Percentiles rank a stretch among this genome's conserved stretches.
Evolutionary conservation across 2,888 invertebrate genomes (phyloP).

Genomic region (Nemurella pictetii): DNA sequence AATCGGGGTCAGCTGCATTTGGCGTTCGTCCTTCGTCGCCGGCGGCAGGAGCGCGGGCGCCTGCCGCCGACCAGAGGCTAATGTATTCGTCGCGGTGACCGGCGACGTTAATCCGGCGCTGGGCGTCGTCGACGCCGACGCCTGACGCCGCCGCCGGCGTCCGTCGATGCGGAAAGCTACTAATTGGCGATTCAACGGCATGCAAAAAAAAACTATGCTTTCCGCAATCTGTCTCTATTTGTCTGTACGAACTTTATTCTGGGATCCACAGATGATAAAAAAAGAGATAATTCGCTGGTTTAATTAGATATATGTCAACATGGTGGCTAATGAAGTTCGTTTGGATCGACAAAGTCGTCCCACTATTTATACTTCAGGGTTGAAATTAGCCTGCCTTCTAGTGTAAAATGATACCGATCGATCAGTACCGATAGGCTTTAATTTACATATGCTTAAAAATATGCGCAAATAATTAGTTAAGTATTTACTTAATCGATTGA

Average conservation of each 20-base stretch:
- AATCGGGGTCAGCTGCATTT: not conserved
- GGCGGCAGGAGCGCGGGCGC: too few species aligned
- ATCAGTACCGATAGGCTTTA: not conserved
- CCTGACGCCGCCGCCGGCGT: not conserved
- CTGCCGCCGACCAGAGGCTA: not conserved
- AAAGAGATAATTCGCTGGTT: not conserved
- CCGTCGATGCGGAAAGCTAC: slow-evolving; percentile 29
- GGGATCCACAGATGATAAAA: not conserved
- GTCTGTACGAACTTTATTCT: not conserved
- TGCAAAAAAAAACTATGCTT: slow-evolving; percentile 12
- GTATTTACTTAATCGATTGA: not conserved
- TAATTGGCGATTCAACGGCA: slow-evolving; percentile 32
- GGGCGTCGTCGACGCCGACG: not conserved
- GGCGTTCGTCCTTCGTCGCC: not conserved
- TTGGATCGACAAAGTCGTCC: not conserved
- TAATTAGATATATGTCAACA: slow-evolving; percentile 1
- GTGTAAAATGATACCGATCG: not conserved
- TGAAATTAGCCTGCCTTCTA: not conserved
- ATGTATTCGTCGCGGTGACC: slow-evolving; percentile 23
- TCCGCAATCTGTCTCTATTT: slow-evolving; percentile 23
- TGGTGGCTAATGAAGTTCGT: not conserved
- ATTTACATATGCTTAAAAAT: not conserved
- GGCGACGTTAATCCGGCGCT: not conserved
- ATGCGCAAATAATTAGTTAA: not conserved
- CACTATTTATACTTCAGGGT: not conserved